phyloP scores from a whole-genome alignment of 2,888 invertebrate species.

The Caenorhabditis zanzibari region DNA sequence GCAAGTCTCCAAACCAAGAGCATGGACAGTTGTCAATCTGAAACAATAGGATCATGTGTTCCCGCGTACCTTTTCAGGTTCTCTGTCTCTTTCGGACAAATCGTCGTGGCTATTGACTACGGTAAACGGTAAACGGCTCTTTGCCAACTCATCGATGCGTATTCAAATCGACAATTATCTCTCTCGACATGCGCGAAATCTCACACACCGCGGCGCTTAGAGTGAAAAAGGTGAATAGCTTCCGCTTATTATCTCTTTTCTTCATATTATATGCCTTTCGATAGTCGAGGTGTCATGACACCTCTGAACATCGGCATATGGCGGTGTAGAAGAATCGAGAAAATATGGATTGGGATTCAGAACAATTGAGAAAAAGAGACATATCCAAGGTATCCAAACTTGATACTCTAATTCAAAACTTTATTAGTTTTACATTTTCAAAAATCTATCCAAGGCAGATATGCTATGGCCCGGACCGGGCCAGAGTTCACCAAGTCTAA shows the following conservation, averaged over 20 bases:
- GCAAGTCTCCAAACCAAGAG: no score
- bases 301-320: conserved; percentile 8
- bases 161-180: conserved; percentile 52
- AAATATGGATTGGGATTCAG: background rate
- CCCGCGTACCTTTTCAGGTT: no score
- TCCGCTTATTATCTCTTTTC: conserved; percentile 51
- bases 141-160: conserved; percentile 54
- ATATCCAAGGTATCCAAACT: no score
- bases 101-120: conserved; percentile 23
- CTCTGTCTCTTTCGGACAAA: conserved; percentile 24
- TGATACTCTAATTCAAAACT: no score
- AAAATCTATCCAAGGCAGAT: no score
- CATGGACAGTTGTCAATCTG: no score
- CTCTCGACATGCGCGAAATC: conserved; percentile 40
- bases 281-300: conserved; percentile 35
- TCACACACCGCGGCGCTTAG: conserved; percentile 20
- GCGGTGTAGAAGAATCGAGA: background rate
- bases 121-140: conserved; percentile 54
- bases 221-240: conserved; percentile 47
- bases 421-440: no score
- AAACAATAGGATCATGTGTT: no score
- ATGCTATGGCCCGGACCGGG: no score
- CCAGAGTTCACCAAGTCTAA: no score
- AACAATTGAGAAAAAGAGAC: no score
- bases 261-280: conserved; percentile 39